Percentiles rank a stretch among this genome's conserved stretches.
These are phyloP conservation scores for Epirrita christyi DNA, from an alignment of 2,888 invertebrate genomes.

Conservation along the genomic window DNA sequence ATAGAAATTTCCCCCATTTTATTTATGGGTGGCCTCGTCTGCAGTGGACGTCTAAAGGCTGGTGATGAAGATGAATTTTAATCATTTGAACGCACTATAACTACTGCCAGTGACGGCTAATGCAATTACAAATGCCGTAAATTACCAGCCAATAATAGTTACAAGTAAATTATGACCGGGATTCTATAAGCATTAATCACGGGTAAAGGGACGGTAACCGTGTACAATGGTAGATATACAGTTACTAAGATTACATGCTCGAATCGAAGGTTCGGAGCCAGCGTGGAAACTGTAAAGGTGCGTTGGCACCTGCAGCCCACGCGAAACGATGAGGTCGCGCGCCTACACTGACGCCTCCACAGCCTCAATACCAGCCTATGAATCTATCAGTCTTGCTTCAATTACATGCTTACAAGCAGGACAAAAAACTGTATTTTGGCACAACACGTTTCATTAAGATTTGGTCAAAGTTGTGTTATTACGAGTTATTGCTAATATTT, in stretches of 20 bases:
- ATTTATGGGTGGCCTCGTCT: too few species aligned
- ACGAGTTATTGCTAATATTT: constrained; percentile 27
- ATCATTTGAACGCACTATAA: constrained; percentile 19
- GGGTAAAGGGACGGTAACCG: constrained; percentile 49
- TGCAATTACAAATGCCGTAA: constrained; percentile 27
- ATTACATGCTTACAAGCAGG: constrained; percentile 35
- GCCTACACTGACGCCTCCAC: constrained; percentile 61
- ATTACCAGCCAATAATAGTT: constrained; percentile 17
- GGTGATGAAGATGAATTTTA: too few species aligned
- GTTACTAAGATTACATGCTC: constrained; percentile 50
- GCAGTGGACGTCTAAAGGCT: too few species aligned
- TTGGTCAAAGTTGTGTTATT: constrained; percentile 20
- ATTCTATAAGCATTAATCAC: constrained; percentile 44
- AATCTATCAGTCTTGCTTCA: constrained; percentile 29
- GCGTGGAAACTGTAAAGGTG: constrained; percentile 74
- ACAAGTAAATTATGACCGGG: constrained; percentile 25
- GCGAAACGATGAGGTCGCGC: constrained; percentile 67
- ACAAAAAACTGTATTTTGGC: constrained; percentile 39
- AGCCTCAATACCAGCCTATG: constrained; percentile 37
- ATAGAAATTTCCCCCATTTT: too few species aligned
- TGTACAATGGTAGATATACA: constrained; percentile 45
- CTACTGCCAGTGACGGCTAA: constrained; percentile 11
- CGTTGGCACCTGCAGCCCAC: constrained; percentile 81
- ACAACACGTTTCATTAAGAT: constrained; percentile 32
- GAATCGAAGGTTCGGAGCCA: constrained; percentile 37